Conservation (phyloP, 1,140 invertebrate species). For the Eriosoma lanigerum region DNA sequence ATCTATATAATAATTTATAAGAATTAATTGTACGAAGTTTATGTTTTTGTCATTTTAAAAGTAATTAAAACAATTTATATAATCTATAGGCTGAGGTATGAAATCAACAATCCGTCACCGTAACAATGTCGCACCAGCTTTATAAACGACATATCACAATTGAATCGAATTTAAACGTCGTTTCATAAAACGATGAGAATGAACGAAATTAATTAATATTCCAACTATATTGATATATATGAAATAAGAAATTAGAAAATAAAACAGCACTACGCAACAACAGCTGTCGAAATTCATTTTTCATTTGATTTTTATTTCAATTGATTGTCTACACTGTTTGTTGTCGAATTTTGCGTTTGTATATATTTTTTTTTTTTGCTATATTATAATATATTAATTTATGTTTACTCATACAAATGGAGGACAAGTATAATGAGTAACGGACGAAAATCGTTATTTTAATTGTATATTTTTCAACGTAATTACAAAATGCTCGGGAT, state of each 20-base stretch:
- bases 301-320: background rate
- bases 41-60: no score
- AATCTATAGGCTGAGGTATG: background rate
- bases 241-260: no score
- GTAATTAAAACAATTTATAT: slow-evolving; percentile 33
- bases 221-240: no score
- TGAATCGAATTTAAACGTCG: slow-evolving; percentile 5
- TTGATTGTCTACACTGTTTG: background rate
- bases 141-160: background rate
- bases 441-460: background rate
- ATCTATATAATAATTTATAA: no score
- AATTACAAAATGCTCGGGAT: background rate
- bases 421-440: background rate
- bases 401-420: background rate
- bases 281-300: no score
- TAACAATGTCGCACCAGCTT: slow-evolving; percentile 6
- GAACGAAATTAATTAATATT: slow-evolving; percentile 5
- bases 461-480: background rate
- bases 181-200: background rate
- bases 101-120: background rate
- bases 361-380: background rate
- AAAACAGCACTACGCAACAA: no score
- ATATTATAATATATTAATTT: background rate
- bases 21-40: no score
- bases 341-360: background rate